Evolutionary conservation across 1,140 invertebrate species (phyloP), one percentile per base, ranked within the genome.

Genomic region (Apis cerana): DNA sequence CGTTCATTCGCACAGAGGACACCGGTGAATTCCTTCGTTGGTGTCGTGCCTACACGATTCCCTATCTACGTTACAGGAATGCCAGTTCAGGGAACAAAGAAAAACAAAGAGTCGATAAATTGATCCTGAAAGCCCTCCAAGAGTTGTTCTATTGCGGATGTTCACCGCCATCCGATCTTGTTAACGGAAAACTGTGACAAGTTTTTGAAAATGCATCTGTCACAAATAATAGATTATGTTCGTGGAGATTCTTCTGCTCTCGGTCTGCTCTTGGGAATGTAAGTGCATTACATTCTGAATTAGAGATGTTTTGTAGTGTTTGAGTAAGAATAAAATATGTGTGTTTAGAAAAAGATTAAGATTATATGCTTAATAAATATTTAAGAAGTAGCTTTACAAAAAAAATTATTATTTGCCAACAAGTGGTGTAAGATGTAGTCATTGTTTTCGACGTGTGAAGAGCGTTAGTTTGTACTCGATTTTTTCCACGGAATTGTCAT

Each of bases 1-100:
- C 92, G 19, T 94, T 93, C 75, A 88, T 94, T 33, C 89, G 92
- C 9, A 92, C 92, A 59, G 92, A 94, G 80, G 91, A 92, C 27
- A 88, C 89, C 8, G 85, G 58, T 5, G 90, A 86, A 15, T 93
- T 94, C 58, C 62, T 93, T 17, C 85, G 81, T 11, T 93, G 93
- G 92, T 93, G 92, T 59, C 89, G 83, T 27, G 87, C 43, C 17
- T 92, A 92, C 82, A 90, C 77, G n/a, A 59, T 93, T 12, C 91
- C 80, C 4, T 82, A 91, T 74, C 84, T 94, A 58, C 88, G 91
- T 43, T 89, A 92, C 64, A 79, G 84, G 21, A 77, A 83, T 27
- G 3, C 33, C 0, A 33, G 11, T 19, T 12, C 69, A 62, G 23
- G 75, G 1, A 56, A 54, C 5, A 17, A 48, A 21, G 83, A 91